Evolutionary conservation across 2,888 invertebrate genomes (phyloP).

Genomic region (Leucophenga montana): DNA sequence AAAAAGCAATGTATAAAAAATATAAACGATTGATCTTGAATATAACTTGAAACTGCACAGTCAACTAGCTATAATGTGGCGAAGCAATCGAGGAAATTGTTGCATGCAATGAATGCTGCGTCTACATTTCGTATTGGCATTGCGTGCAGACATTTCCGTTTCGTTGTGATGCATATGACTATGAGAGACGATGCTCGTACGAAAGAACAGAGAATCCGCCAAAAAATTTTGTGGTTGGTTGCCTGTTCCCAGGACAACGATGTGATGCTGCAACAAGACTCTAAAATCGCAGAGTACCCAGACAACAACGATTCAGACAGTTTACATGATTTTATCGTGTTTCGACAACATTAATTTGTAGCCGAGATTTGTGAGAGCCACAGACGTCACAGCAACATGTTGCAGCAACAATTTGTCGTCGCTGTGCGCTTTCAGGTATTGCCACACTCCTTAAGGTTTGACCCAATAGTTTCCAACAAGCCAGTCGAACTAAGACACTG

Average conservation of each 20-base stretch:
- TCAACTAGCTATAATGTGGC: no score
- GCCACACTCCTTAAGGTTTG: conserved; percentile 41
- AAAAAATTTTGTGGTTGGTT: background rate
- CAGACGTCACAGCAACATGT: conserved; percentile 31
- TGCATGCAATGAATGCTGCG: conserved; percentile 3
- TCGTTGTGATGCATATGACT: background rate
- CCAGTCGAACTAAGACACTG: no score
- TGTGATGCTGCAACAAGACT: no score
- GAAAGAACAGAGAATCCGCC: background rate
- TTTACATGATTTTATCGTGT: conserved; percentile 55
- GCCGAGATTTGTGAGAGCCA: background rate
- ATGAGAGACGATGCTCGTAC: background rate
- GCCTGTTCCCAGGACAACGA: no score
- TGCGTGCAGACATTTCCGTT: conserved; percentile 20
- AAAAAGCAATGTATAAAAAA: no score
- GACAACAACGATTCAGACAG: conserved; percentile 37
- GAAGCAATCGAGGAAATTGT: no score
- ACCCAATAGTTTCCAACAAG: background rate
- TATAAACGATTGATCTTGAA: no score
- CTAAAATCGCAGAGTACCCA: no score
- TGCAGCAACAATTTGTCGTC: conserved; percentile 37
- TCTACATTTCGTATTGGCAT: background rate
- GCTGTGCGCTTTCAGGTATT: conserved; percentile 35
- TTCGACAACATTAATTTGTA: conserved; percentile 52
- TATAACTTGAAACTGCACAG: background rate